Conservation (phyloP, 2,888 invertebrate genomes). For the Lottia gigantea region DNA sequence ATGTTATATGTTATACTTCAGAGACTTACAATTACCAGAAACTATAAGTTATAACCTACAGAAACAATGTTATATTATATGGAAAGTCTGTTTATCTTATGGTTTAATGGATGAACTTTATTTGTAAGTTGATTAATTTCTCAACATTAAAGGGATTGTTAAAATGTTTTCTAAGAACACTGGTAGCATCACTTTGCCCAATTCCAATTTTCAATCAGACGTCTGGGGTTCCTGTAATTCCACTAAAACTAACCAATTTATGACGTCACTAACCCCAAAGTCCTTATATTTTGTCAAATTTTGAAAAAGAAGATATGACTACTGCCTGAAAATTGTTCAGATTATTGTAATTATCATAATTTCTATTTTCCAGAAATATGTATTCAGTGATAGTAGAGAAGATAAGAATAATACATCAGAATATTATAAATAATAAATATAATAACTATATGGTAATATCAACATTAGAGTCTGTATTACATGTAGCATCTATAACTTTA, state of each 20-base stretch:
- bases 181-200: too few species aligned
- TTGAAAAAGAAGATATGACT: too few species aligned
- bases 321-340: too few species aligned
- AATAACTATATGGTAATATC: conserved; percentile 1
- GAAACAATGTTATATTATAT: conserved; percentile 44
- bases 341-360: too few species aligned
- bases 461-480: not conserved
- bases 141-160: too few species aligned
- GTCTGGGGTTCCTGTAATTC: too few species aligned
- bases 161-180: too few species aligned
- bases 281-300: too few species aligned
- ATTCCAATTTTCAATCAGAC: too few species aligned
- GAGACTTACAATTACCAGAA: conserved; percentile 66
- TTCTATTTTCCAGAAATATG: not conserved
- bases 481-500: not conserved
- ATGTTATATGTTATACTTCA: conserved; percentile 42
- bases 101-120: conserved; percentile 43
- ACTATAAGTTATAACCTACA: conserved; percentile 60
- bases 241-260: too few species aligned
- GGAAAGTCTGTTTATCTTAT: conserved; percentile 53
- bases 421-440: conserved; percentile 8
- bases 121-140: conserved; percentile 24
- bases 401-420: not conserved
- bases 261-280: too few species aligned
- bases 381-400: conserved; percentile 15